Evolutionary conservation across 2,113 vertebrate genomes (phyloP).

Genomic region (Hyperopisus bebe): DNA sequence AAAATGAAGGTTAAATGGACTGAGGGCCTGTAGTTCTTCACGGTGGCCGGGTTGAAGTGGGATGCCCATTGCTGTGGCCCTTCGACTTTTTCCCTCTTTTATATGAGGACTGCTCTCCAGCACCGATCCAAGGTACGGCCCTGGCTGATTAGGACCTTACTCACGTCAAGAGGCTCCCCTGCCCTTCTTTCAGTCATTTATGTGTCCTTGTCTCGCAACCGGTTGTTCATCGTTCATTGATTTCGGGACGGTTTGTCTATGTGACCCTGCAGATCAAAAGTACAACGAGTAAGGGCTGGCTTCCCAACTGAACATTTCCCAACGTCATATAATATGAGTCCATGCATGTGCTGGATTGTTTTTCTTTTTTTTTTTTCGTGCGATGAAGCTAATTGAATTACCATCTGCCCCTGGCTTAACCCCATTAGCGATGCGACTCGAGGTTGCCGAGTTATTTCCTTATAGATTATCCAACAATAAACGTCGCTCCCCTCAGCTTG

Average conservation of each 20-base stretch:
- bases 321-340: background rate
- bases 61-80: background rate
- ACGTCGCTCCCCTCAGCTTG: background rate
- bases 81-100: background rate
- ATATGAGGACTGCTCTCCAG: background rate
- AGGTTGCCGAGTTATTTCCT: background rate
- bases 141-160: background rate
- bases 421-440: constrained; percentile 12
- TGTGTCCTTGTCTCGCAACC: background rate
- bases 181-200: background rate
- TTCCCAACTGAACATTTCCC: background rate
- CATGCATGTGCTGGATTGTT: background rate
- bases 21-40: background rate
- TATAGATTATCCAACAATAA: constrained; percentile 16
- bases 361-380: background rate
- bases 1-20: background rate
- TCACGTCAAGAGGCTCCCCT: background rate
- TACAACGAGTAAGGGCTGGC: background rate
- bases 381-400: constrained; percentile 3
- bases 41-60: background rate
- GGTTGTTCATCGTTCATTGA: background rate
- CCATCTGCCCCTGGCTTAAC: constrained; percentile 12
- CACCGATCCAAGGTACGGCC: background rate
- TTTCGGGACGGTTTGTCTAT: background rate
- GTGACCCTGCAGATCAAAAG: background rate